Evolutionary conservation across 2,888 invertebrate genomes (phyloP).

Genomic region (Laothoe populi): DNA sequence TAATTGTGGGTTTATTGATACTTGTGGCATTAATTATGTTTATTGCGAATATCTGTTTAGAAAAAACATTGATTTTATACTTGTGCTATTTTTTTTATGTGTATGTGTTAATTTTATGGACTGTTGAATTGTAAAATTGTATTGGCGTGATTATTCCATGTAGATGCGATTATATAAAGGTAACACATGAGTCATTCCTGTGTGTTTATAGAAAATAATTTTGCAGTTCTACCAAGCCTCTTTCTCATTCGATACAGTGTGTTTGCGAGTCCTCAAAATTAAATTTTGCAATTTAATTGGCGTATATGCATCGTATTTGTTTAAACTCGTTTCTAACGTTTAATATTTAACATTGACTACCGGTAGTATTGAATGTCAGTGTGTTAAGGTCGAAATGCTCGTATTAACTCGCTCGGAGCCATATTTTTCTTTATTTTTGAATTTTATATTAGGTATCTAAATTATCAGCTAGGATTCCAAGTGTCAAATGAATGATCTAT

Average conservation of each 20-base stretch:
- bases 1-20: slow-evolving; percentile 20
- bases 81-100: not conserved
- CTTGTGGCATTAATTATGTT: not conserved
- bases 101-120: not conserved
- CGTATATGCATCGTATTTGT: not conserved
- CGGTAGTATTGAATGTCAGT: slow-evolving; percentile 37
- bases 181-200: no score
- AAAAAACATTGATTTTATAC: not conserved
- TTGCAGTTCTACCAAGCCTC: no score
- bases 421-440: slow-evolving; percentile 10
- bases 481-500: no score
- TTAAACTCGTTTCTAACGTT: slow-evolving; percentile 1
- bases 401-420: slow-evolving; percentile 40
- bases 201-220: not conserved
- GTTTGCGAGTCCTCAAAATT: not conserved
- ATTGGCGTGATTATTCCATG: no score
- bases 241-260: no score
- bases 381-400: slow-evolving; percentile 47
- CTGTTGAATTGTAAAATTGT: not conserved
- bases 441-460: no score
- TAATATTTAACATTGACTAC: slow-evolving; percentile 10
- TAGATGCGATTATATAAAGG: no score
- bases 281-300: not conserved
- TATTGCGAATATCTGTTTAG: not conserved
- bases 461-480: no score